Percentiles rank a stretch among this genome's conserved stretches.
Evolutionary conservation across 2,113 vertebrate genomes (phyloP).

Genomic region (Aythya baeri): DNA sequence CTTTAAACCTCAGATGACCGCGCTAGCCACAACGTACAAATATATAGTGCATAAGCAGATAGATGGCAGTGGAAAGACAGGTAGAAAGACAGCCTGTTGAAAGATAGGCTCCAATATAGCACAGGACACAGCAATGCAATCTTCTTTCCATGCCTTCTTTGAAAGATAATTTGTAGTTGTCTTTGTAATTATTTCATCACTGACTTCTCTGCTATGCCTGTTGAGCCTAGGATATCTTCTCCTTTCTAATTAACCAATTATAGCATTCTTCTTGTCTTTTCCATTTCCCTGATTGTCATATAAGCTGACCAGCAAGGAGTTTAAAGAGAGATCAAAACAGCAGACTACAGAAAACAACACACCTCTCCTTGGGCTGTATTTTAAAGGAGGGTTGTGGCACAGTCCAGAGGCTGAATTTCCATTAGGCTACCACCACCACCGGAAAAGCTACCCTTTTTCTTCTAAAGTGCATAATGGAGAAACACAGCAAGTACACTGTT

Average conservation of each 20-base stretch:
- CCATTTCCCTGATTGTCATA: neutral
- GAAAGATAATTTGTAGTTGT: slow-evolving; percentile 8
- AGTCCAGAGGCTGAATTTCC: neutral
- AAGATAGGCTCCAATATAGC: neutral
- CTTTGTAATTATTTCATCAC: neutral
- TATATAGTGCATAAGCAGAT: neutral
- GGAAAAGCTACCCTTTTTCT: neutral
- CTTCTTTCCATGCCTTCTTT: neutral
- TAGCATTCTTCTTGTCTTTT: neutral
- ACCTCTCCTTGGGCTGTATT: neutral
- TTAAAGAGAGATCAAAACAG: neutral
- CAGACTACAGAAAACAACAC: neutral
- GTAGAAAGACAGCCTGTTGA: neutral
- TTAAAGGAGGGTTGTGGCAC: neutral
- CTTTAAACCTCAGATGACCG: neutral
- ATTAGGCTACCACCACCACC: neutral
- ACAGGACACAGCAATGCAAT: neutral
- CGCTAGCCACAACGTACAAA: neutral
- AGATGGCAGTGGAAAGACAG: neutral
- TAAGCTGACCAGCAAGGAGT: neutral
- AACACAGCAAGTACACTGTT: fast-evolving
- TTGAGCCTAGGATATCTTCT: neutral
- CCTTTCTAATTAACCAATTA: neutral
- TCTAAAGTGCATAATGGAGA: neutral
- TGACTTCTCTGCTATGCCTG: neutral